Base-by-base conservation (phyloP, 2,888 invertebrate genomes). In the Apodemia hepburni region DNA sequence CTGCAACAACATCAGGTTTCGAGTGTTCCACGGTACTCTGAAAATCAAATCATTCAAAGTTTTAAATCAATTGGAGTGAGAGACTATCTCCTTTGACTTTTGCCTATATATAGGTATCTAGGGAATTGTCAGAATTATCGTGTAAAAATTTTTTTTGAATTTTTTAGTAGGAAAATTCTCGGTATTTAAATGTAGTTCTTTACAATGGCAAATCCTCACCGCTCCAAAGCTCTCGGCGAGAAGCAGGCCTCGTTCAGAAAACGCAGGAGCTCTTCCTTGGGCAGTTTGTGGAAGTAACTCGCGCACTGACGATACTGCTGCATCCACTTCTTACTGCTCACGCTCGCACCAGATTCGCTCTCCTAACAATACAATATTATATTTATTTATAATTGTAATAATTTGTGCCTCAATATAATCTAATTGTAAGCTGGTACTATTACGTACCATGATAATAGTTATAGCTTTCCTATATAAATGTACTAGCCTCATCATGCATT, bases 281-380 rank as follows among this genome's bases (percentile, higher is more conserved):
- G 69, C 60, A 92, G 80, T 75, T 92, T 92, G 80, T 78, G 89
- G 82, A 92, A 92, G 79, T 87, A 92, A 72, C 90, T 85, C 33
- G 82, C 81, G 74, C 91, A 92, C 74, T 90, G 86, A 6, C 91
- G 82, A 76, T 88, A 92, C 71, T 89, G 91, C 76, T 92, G 92
- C 90, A 92, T 92, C 92, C 92, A 92, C 68, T 90, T 90, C 80
- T 89, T 91, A 69, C 71, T 87, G 63, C 69, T 79, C 2, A 80
- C 61, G 80, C 80, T 83, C 2, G 79, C 60, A 79, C 80, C 82
- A 76, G 66, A 2, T 9, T 62, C 33, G 15, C 64, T 64, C 59
- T 64, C 70, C 68, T 66, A 57, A 7, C 38, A 35, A 11, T 3
- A 15, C 18, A 27, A 51, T 7, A 51, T 11, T n/a, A 4, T 29